Evolutionary conservation across 2,888 invertebrate genomes (phyloP).

Genomic region (Aleiodes leptofemur): DNA sequence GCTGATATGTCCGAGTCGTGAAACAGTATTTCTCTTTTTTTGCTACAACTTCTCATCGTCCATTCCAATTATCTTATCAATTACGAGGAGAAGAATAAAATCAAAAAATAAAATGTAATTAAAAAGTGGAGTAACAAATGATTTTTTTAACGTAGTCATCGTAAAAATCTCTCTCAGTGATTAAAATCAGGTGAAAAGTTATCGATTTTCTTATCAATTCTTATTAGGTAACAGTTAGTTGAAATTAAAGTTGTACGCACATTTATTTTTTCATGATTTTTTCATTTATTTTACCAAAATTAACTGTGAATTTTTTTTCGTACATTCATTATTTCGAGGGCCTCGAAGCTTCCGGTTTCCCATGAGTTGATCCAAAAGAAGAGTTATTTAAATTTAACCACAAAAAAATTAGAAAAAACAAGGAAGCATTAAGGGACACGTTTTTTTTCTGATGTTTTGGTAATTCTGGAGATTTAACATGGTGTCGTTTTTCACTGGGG

Average conservation of each 20-base stretch:
- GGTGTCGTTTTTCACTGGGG: slow-evolving; percentile 1
- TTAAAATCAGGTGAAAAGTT: slow-evolving; percentile 12
- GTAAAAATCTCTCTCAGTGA: background rate
- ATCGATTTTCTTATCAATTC: slow-evolving; percentile 2
- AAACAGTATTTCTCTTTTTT: background rate
- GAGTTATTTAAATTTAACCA: slow-evolving; percentile 30
- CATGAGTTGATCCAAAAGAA: background rate
- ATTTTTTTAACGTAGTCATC: background rate
- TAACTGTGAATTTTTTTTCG: too few species aligned
- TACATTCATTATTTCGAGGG: background rate
- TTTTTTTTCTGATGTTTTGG: slow-evolving; percentile 28
- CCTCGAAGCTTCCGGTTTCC: slow-evolving; percentile 19
- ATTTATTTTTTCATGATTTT: too few species aligned
- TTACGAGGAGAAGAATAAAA: background rate
- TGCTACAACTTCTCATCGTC: background rate
- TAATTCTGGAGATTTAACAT: slow-evolving; percentile 24
- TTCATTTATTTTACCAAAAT: too few species aligned
- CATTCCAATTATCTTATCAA: slow-evolving; percentile 7
- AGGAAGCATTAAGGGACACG: background rate
- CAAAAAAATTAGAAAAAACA: slow-evolving; percentile 9
- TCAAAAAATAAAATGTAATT: background rate
- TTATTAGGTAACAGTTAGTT: too few species aligned
- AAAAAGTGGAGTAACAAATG: background rate
- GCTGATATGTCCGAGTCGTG: background rate
- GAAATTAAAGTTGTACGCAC: too few species aligned